Base-by-base conservation (phyloP, 2,113 vertebrate genomes). In the Solea solea region DNA sequence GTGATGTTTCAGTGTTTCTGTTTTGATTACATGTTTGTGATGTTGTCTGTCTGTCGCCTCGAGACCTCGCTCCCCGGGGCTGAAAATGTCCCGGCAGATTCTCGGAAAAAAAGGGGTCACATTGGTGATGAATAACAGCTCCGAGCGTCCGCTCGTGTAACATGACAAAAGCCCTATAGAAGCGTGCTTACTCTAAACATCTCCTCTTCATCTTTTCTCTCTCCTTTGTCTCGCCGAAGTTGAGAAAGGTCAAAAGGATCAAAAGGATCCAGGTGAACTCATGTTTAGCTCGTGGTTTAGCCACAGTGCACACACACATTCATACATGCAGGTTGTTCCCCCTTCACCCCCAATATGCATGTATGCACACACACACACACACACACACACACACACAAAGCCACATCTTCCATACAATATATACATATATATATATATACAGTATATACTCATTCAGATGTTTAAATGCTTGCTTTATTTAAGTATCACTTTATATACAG, bases 181-280 rank as follows among this genome's bases (percentile, higher is more conserved):
- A 48, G 86, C 92, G 90, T 94, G 94, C 95, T 95, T 95, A 95
- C 95, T 76, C 86, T 92, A 84, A 95, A 94, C 94, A 94, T 95
- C 93, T 96, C 94, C 95, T 96, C 93, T 97, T 95, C 88, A 91
- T 90, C 90, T 89, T 79, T 93, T 96, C 94, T 96, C 94, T 96
- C 80, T 72, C 76, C 61, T 81, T 89, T 89, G 62, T 91, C 85
- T 90, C 91, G 97, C 95, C 95, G 94, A 98, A 96, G 97, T 97
- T 97, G 98, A 94, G 90, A 94, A 94, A 93, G 89, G 92, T 88
- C 90, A 94, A 91, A 94, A 94, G 95, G 98, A 98, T 49, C 96
- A 96, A 94, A 92, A 97, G 95, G 98, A 98, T 50, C 96, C 98
- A 99, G 98, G 98, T 99, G 98, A 99, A 98, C 94, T 93, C 94